A percentile compares a stretch with the other conserved stretches of the same genome.
Conservation (phyloP, 1,140 invertebrate species). For the Gonioctena quinquepunctata region DNA sequence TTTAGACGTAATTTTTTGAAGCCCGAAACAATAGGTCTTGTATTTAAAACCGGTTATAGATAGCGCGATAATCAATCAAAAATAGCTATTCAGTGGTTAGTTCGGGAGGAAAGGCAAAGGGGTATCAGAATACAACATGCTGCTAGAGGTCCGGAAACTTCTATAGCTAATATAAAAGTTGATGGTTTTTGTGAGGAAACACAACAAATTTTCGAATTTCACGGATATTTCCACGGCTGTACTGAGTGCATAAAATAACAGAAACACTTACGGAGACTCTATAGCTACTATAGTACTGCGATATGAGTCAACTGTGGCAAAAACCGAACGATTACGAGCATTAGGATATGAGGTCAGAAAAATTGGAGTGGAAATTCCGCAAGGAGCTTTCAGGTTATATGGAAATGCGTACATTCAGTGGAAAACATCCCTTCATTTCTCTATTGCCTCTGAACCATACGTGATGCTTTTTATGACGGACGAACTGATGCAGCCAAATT, state of each 20-base stretch:
- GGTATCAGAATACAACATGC: background rate
- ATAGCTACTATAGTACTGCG: background rate
- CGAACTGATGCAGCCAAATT: slow-evolving; percentile 13
- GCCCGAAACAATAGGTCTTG: background rate
- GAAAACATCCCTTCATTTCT: background rate
- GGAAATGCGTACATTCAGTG: background rate
- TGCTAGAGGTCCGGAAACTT: background rate
- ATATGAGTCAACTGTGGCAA: background rate
- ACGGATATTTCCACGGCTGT: slow-evolving; percentile 7
- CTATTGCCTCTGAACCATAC: background rate
- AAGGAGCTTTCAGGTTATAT: background rate
- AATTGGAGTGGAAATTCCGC: slow-evolving; percentile 9
- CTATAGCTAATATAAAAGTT: background rate
- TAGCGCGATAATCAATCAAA: background rate
- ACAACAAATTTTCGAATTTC: background rate
- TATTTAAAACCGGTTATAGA: background rate
- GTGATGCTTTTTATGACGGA: slow-evolving; percentile 21
- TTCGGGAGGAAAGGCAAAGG: background rate
- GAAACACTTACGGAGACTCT: background rate
- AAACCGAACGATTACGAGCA: background rate
- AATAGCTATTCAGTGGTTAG: background rate
- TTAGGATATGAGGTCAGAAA: slow-evolving; percentile 1
- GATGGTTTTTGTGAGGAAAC: background rate
- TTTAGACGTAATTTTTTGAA: background rate
- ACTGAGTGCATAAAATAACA: background rate